These are phyloP conservation scores for Falco novaeseelandiae DNA, from an alignment of 2,797 vertebrate genomes.

Conservation along the genomic window DNA sequence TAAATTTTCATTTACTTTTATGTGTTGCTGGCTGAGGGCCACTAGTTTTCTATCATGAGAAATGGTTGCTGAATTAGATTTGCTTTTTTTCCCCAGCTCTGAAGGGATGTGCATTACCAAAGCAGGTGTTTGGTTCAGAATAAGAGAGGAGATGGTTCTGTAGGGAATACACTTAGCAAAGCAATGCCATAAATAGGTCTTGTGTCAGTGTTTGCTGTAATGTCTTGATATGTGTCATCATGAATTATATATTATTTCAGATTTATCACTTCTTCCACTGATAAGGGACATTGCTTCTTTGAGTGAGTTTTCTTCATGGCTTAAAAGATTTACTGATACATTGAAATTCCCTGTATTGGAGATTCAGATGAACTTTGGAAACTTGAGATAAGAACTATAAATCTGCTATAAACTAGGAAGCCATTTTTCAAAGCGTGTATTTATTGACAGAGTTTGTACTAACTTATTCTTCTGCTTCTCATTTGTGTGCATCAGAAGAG, in stretches of 20 bases:
- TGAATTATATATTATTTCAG: conserved; percentile 82
- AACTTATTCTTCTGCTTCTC: conserved; percentile 32
- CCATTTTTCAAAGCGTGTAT: conserved; percentile 11
- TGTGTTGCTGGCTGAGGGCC: conserved; percentile 38
- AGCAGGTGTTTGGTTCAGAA: conserved; percentile 69
- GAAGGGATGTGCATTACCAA: conserved; percentile 56
- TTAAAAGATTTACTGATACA: conserved; percentile 76
- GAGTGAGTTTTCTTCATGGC: conserved; percentile 73
- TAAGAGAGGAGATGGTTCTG: conserved; percentile 51
- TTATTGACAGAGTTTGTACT: conserved; percentile 28
- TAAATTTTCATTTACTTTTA: conserved; percentile 74
- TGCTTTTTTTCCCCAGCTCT: background rate
- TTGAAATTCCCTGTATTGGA: conserved; percentile 74
- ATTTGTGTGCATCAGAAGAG: conserved; percentile 1
- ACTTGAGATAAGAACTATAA: conserved; percentile 73
- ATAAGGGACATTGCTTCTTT: conserved; percentile 70
- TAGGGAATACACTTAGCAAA: conserved; percentile 71
- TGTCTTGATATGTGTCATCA: conserved; percentile 75
- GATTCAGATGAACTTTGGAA: conserved; percentile 75
- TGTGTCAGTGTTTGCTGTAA: conserved; percentile 73
- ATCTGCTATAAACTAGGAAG: conserved; percentile 68
- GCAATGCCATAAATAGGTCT: conserved; percentile 71
- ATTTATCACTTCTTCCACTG: conserved; percentile 74
- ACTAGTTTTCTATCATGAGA: conserved; percentile 61
- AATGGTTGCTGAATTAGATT: conserved; percentile 65